Evolutionary conservation across 1,140 invertebrate genomes (phyloP).

Genomic region (Heliconius congener): DNA sequence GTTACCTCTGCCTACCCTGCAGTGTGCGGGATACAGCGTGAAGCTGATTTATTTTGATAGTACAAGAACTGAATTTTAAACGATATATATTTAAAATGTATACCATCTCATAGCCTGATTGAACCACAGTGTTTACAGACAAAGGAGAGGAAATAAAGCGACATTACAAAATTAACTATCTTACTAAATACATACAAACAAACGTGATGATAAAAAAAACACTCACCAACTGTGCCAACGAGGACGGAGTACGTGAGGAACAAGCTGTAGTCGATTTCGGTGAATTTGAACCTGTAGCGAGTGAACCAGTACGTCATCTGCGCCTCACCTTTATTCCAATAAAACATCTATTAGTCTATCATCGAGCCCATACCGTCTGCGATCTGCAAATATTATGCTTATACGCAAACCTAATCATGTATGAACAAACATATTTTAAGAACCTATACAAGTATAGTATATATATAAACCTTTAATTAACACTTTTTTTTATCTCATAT

Average conservation of each 20-base stretch:
- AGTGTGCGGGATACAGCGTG: no score
- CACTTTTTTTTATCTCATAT: not conserved
- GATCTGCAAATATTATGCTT: constrained; percentile 63
- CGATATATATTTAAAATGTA: no score
- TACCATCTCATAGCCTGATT: no score
- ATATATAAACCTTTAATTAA: no score
- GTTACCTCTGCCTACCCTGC: no score
- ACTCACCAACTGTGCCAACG: constrained; percentile 75
- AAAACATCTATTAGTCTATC: constrained; percentile 69
- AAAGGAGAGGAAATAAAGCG: no score
- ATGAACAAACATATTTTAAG: not conserved
- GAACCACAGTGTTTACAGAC: no score
- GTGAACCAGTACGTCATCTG: constrained; percentile 80
- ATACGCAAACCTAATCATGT: constrained; percentile 15
- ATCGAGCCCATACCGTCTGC: constrained; percentile 45
- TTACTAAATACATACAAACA: not conserved
- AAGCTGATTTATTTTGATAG: no score
- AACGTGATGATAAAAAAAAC: constrained; percentile 1
- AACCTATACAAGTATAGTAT: not conserved
- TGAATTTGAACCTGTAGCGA: constrained; percentile 79
- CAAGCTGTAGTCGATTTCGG: constrained; percentile 79
- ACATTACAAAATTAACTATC: no score
- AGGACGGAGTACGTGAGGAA: constrained; percentile 78
- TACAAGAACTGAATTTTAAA: no score
- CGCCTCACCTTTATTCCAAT: constrained; percentile 75